Evolutionary conservation across 2,113 vertebrate genomes (phyloP).

Genomic region (human (Homo sapiens)): GRCh38 chr11:100964001-100964500

Average conservation of each 20-base stretch:
- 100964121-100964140: not conserved
- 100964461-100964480: not conserved
- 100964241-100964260: not conserved
- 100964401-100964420: not conserved
- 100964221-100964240: not conserved
- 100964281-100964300: not conserved
- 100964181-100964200: not conserved
- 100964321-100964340: not conserved
- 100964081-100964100: not conserved
- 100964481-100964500: not conserved
- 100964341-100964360: not conserved
- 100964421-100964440: not conserved
- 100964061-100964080: not conserved
- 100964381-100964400: not conserved
- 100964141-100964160: not conserved
- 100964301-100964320: not conserved
- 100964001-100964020: not conserved
- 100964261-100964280: not conserved
- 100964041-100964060: not conserved
- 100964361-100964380: not conserved
- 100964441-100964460: not conserved
- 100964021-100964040: not conserved
- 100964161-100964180: not conserved
- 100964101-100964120: not conserved
- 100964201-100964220: too few relatives aligned